phyloP scores from a whole-genome alignment of 2,797 vertebrate species.

The Yasuhikotakia modesta region DNA sequence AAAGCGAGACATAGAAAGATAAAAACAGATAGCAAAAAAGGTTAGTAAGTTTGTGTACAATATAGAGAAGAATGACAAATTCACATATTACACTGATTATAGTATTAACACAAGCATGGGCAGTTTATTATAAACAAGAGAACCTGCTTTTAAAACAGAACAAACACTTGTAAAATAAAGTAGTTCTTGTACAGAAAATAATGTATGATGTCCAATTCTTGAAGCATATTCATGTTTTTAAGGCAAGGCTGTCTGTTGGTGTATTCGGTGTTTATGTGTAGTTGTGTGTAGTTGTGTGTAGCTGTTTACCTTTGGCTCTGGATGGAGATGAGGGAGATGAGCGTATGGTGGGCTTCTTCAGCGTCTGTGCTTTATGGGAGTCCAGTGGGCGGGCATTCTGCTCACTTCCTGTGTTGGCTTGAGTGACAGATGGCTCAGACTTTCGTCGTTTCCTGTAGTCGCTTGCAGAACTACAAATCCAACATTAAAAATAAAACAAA shows the following conservation, averaged over 20 bases:
- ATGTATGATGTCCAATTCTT: neutral
- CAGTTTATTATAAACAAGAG: slow-evolving; percentile 10
- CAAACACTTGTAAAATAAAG: neutral
- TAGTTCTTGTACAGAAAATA: neutral
- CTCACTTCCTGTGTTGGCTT: slow-evolving; percentile 74
- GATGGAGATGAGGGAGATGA: slow-evolving; percentile 95
- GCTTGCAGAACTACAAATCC: slow-evolving; percentile 78
- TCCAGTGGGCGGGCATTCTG: slow-evolving; percentile 78
- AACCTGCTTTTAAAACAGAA: neutral
- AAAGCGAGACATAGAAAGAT: slow-evolving; percentile 40
- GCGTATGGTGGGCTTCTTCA: slow-evolving; percentile 84
- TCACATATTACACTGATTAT: neutral
- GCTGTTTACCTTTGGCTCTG: slow-evolving; percentile 86
- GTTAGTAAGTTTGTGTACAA: slow-evolving; percentile 48
- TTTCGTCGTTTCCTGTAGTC: slow-evolving; percentile 97
- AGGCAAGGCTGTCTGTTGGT: neutral
- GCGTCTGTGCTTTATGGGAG: slow-evolving; percentile 76
- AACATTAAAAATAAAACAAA: neutral
- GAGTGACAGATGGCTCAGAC: slow-evolving; percentile 90
- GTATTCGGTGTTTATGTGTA: neutral
- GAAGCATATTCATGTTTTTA: neutral
- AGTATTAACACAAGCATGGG: neutral
- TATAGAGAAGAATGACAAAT: slow-evolving; percentile 54
- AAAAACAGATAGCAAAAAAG: slow-evolving; percentile 34
- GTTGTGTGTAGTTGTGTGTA: neutral